These are phyloP conservation scores for Sebastes nivosus DNA, from an alignment of 2,797 vertebrate species.

Conservation along the genomic window DNA sequence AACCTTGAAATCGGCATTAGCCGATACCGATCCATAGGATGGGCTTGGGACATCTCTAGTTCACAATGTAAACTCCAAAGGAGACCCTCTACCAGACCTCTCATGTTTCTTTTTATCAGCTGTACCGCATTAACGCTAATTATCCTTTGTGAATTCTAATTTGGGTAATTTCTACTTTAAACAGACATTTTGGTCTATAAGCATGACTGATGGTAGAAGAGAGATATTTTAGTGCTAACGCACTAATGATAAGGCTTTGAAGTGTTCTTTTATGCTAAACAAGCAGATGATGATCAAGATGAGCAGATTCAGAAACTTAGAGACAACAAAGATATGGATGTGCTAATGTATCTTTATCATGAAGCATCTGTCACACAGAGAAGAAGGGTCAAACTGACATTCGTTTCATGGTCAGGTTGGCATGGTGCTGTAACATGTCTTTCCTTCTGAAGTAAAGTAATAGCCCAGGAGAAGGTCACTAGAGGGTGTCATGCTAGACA, in stretches of 20 bases:
- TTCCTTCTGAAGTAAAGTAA: background rate
- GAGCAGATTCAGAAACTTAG: background rate
- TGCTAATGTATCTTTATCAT: background rate
- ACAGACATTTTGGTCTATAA: background rate
- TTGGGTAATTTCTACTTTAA: background rate
- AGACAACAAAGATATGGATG: background rate
- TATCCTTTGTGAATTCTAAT: background rate
- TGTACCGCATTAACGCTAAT: background rate
- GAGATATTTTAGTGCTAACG: background rate
- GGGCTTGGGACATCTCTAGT: background rate
- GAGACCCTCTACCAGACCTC: background rate
- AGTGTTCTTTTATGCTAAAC: background rate
- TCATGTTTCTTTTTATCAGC: background rate
- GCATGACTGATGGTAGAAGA: background rate
- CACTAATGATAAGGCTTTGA: background rate
- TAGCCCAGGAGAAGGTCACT: background rate
- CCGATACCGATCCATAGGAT: background rate
- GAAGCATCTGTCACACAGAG: background rate
- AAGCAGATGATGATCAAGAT: background rate
- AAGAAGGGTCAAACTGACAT: conserved; percentile 33
- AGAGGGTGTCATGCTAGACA: background rate
- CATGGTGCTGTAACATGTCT: background rate
- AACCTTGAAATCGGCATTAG: background rate
- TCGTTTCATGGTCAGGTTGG: conserved; percentile 25
- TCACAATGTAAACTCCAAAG: background rate